A percentile compares a stretch with the other conserved stretches of the same genome.
These are phyloP conservation scores for Cecidostiba fungosa DNA, from an alignment of 2,888 invertebrate genomes.

Conservation along the genomic window DNA sequence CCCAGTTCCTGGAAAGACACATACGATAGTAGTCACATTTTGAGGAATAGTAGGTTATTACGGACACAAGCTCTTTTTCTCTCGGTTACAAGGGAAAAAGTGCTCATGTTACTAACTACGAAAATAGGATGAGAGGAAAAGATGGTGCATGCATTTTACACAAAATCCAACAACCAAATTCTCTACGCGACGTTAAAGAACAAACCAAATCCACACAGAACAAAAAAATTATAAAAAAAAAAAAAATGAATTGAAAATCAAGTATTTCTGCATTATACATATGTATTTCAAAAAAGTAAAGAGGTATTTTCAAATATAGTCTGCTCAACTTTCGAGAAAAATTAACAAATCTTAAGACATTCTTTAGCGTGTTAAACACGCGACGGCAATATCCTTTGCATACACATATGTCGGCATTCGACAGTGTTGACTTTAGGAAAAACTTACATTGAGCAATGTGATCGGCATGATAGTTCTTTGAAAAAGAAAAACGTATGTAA, in stretches of 20 bases:
- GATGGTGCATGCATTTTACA: not conserved
- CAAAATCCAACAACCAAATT: not conserved
- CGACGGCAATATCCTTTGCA: conserved; percentile 27
- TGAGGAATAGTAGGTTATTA: conserved; percentile 36
- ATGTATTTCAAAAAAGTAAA: conserved; percentile 55
- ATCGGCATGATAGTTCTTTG: conserved; percentile 10
- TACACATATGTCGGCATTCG: conserved; percentile 11
- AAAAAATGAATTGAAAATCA: conserved; percentile 32
- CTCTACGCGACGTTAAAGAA: not conserved
- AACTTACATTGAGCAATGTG: conserved; percentile 9
- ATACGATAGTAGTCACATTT: conserved; percentile 43
- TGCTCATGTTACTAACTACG: conserved; percentile 6
- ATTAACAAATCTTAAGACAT: conserved; percentile 21
- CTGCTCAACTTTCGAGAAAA: conserved; percentile 11
- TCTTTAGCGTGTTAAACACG: conserved; percentile 16
- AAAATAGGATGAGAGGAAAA: conserved; percentile 11
- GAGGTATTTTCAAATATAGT: conserved; percentile 34
- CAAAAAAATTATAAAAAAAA: conserved; percentile 40
- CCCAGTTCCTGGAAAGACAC: conserved; percentile 86
- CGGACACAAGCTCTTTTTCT: conserved; percentile 10
- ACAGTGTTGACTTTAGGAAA: conserved; percentile 10
- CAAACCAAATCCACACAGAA: conserved; percentile 28
- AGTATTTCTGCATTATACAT: conserved; percentile 33
- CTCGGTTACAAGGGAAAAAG: not conserved
- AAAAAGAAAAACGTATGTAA: conserved; percentile 36